phyloP scores from a whole-genome alignment of 2,797 vertebrate genomes.

The Gambusia yucatana region DNA sequence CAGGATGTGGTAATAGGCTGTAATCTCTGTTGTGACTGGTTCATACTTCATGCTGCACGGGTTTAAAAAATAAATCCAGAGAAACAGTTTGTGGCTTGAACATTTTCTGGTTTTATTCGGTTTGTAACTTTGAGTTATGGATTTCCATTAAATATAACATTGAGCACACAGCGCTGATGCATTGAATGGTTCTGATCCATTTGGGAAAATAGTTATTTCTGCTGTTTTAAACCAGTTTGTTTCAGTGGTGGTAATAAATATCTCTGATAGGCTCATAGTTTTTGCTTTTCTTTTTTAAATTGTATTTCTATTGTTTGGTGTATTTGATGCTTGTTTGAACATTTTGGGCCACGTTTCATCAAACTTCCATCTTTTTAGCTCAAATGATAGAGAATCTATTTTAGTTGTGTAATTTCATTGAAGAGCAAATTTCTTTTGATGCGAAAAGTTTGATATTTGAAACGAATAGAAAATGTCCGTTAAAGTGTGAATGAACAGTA shows the following conservation, averaged over 20 bases:
- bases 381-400: not conserved
- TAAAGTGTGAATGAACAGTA: not conserved
- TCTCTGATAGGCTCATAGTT: not conserved
- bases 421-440: not conserved
- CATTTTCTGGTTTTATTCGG: not conserved
- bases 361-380: not conserved
- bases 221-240: constrained; percentile 3
- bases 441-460: not conserved
- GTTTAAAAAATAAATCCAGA: not conserved
- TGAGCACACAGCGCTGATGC: constrained; percentile 4
- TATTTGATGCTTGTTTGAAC: not conserved
- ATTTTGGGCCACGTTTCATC: not conserved
- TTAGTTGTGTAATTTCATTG: not conserved
- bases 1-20: not conserved
- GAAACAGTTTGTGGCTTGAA: constrained; percentile 1
- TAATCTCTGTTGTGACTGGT: not conserved
- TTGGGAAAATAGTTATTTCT: not conserved
- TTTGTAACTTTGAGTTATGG: constrained; percentile 5
- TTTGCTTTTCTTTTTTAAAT: not conserved
- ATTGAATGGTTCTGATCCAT: constrained; percentile 11
- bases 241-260: constrained; percentile 1
- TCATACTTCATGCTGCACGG: not conserved
- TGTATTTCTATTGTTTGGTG: not conserved
- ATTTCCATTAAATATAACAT: constrained; percentile 1
- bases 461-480: not conserved